Percentiles rank a stretch among this genome's conserved stretches.
Evolutionary conservation across 2,113 vertebrate genomes (phyloP).

Genomic region (Anguilla japonica): DNA sequence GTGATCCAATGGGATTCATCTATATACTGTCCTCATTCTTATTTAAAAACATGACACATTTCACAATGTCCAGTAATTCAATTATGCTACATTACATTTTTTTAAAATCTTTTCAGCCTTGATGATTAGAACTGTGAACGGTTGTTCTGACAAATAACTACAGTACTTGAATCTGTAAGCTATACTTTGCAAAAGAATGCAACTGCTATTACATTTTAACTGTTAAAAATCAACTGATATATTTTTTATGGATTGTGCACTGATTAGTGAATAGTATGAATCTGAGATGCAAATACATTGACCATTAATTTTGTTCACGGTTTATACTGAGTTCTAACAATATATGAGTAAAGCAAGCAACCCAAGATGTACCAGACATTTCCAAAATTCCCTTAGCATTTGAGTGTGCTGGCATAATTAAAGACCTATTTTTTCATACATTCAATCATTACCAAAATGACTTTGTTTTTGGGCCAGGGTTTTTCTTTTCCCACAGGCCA

Average conservation of each 20-base stretch:
- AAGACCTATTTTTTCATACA: conserved; percentile 1
- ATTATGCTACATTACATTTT: too few species aligned
- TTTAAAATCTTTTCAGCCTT: neutral
- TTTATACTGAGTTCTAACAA: neutral
- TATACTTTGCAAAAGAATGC: too few species aligned
- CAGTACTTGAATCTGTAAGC: neutral
- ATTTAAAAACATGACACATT: too few species aligned
- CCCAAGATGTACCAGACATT: neutral
- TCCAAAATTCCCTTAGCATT: neutral
- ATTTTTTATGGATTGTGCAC: neutral
- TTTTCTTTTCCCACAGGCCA: conserved; percentile 20
- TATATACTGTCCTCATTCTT: neutral
- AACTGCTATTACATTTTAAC: too few species aligned
- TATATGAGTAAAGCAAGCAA: neutral
- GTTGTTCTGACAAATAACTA: neutral
- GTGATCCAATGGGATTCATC: conserved; percentile 59
- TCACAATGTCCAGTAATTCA: too few species aligned
- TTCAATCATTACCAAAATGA: neutral
- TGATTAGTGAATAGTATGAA: neutral
- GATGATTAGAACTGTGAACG: neutral
- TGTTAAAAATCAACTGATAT: neutral
- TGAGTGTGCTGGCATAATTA: neutral
- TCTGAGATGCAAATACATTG: neutral
- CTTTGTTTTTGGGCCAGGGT: conserved; percentile 26
- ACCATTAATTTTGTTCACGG: neutral